phyloP scores from a whole-genome alignment of 2,113 vertebrate genomes.

The Ictalurus furcatus region DNA sequence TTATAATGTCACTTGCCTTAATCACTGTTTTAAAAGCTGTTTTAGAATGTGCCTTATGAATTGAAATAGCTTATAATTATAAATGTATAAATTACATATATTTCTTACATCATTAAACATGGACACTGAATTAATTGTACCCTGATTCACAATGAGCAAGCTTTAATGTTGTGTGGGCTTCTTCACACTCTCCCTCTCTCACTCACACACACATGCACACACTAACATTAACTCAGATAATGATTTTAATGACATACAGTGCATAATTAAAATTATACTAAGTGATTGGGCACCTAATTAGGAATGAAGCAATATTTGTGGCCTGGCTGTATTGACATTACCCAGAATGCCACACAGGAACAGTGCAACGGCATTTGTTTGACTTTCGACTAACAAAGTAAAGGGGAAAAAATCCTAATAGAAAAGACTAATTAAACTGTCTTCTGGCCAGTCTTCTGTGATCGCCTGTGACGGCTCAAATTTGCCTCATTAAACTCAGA shows the following conservation, averaged over 20 bases:
- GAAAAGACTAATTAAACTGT: conserved; percentile 50
- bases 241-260: conserved; percentile 68
- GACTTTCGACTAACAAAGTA: conserved; percentile 48
- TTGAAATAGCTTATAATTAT: conserved; percentile 21
- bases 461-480: conserved; percentile 33
- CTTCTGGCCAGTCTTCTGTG: conserved; percentile 42
- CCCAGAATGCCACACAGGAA: conserved; percentile 46
- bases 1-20: conserved; percentile 12
- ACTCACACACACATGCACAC: neutral
- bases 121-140: conserved; percentile 63
- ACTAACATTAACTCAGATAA: conserved; percentile 60
- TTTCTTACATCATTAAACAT: conserved; percentile 60
- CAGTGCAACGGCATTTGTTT: conserved; percentile 33
- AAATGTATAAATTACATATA: conserved; percentile 53
- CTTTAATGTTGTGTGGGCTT: conserved; percentile 62
- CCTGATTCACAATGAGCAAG: conserved; percentile 62
- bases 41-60: conserved; percentile 6
- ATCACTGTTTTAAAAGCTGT: conserved; percentile 5
- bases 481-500: conserved; percentile 49
- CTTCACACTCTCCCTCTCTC: conserved; percentile 48
- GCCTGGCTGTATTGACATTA: conserved; percentile 61
- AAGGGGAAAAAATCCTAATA: conserved; percentile 13
- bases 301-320: conserved; percentile 65
- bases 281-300: conserved; percentile 75
- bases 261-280: conserved; percentile 72